Evolutionary conservation across 2,888 invertebrate genomes (phyloP).

Genomic region (Biston stratarius): DNA sequence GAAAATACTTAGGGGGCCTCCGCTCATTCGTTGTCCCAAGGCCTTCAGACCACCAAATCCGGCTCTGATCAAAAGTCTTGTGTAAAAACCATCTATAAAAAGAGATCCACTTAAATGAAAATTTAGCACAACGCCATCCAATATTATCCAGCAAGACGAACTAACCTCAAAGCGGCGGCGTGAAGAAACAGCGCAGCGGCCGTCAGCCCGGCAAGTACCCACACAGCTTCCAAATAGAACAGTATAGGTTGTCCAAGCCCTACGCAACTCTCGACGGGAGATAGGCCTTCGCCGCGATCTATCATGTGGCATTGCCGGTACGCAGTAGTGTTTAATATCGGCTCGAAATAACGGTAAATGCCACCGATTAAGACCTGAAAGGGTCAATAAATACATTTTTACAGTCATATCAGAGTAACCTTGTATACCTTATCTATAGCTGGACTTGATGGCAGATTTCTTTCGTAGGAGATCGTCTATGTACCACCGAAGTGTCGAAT

Average conservation of each 20-base stretch:
- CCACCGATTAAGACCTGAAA: conserved; percentile 75
- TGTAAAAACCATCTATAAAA: neutral
- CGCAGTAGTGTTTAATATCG: conserved; percentile 62
- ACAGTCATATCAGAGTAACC: too few relatives aligned
- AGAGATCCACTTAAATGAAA: neutral
- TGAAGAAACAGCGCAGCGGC: conserved; percentile 89
- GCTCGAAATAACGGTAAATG: conserved; percentile 70
- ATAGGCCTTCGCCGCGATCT: conserved; percentile 87
- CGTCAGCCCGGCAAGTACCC: conserved; percentile 91
- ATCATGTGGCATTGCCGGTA: conserved; percentile 78
- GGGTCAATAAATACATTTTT: neutral
- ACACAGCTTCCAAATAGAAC: conserved; percentile 93
- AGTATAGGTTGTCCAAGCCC: conserved; percentile 92
- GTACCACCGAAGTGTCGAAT: too few relatives aligned
- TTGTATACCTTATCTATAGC: too few relatives aligned
- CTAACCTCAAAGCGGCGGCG: conserved; percentile 88
- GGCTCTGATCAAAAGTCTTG: too few relatives aligned
- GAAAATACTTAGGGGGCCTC: too few relatives aligned
- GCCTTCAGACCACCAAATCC: too few relatives aligned
- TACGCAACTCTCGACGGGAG: conserved; percentile 90
- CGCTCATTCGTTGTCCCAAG: too few relatives aligned
- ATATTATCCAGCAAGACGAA: conserved; percentile 11
- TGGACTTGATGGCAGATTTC: too few relatives aligned
- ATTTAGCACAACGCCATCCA: conserved; percentile 13
- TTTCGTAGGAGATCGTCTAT: too few relatives aligned